Conservation (phyloP, 2,888 invertebrate genomes). For the Arge pagana region DNA sequence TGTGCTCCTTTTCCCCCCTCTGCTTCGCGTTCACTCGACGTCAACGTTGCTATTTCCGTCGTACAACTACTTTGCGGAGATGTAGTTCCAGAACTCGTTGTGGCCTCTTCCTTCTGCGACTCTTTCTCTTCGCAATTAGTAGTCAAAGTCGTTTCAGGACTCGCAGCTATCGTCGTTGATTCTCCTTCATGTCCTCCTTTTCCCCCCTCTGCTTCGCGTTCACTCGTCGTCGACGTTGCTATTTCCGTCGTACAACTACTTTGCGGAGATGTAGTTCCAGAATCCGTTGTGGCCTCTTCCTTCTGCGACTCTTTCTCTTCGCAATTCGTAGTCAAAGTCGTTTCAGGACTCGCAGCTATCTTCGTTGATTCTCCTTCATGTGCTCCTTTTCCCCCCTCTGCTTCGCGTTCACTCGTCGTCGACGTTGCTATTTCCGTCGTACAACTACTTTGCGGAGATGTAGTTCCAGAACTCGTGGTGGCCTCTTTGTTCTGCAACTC, state of each 20-base stretch:
- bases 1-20: neutral
- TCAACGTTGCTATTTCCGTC: constrained; percentile 12
- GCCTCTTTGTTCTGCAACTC: no score
- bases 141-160: neutral
- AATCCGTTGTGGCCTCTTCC: no score
- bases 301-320: no score
- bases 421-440: constrained; percentile 10
- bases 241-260: constrained; percentile 9
- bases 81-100: neutral
- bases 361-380: no score
- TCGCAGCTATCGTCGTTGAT: no score
- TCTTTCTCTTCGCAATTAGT: neutral
- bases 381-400: neutral
- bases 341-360: no score
- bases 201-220: neutral
- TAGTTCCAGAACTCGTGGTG: neutral
- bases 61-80: neutral
- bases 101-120: no score
- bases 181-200: no score
- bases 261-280: neutral
- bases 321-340: neutral
- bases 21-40: neutral
- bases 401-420: neutral
- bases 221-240: constrained; percentile 7
- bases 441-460: neutral